Percentiles rank a stretch among this genome's conserved stretches.
These are phyloP conservation scores for Syngnathus rostellatus DNA, from an alignment of 2,797 vertebrate species.

Conservation along the genomic window DNA sequence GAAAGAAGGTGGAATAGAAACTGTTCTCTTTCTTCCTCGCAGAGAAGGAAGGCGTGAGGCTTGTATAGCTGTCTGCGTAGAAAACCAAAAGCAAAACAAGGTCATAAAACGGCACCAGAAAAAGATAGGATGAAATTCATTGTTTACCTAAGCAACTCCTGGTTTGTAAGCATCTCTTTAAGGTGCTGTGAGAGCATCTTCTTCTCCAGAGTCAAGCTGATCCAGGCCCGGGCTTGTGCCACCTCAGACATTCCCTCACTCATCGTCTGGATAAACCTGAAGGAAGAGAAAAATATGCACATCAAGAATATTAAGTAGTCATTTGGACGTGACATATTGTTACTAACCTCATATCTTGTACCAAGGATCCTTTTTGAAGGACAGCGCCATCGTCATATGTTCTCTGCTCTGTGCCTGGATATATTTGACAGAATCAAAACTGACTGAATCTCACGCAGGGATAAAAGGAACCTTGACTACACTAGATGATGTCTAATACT, in stretches of 20 bases:
- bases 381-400: constrained; percentile 70
- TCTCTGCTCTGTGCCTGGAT: constrained; percentile 69
- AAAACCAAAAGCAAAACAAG: neutral
- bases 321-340: neutral
- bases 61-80: constrained; percentile 88
- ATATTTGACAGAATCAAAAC: neutral
- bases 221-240: constrained; percentile 89
- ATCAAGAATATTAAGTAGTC: neutral
- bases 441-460: neutral
- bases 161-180: constrained; percentile 87
- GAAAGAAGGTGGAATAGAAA: constrained; percentile 95
- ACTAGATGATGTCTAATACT: neutral
- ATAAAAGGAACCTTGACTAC: neutral
- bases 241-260: constrained; percentile 92
- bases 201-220: constrained; percentile 91
- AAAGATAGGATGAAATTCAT: neutral
- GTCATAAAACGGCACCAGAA: neutral
- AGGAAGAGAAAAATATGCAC: neutral
- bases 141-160: constrained; percentile 82
- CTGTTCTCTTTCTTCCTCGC: constrained; percentile 95
- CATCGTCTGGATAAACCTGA: constrained; percentile 90
- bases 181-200: constrained; percentile 93
- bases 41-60: constrained; percentile 91
- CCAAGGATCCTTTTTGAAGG: constrained; percentile 77
- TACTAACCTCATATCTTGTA: constrained; percentile 89